Evolutionary conservation across 2,797 vertebrate genomes (phyloP), one percentile per base, ranked within the genome.

Genomic region (Poliocrania exsul): DNA sequence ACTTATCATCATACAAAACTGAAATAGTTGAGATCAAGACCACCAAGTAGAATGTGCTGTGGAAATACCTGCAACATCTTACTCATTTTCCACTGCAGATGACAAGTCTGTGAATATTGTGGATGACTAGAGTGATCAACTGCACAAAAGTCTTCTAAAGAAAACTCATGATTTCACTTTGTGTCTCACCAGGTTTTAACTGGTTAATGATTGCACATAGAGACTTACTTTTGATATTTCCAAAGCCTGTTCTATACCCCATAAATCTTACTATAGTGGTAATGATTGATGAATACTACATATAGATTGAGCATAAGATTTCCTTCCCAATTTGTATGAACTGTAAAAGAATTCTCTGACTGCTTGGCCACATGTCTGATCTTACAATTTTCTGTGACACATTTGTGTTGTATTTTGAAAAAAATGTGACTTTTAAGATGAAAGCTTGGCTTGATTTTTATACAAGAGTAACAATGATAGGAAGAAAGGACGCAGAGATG

Each of bases 391-490:
- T 86, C 64, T 73, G 62, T 57, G 26, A 65, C 31, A 67, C 10
- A 21, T 86, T 75, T 71, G 4, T 51, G 33, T 25, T 44, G 29
- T 66, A 16, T 75, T 25, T 47, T 91, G 74, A 71, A 33, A 16
- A 92, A 92, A 96, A 71, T 64, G 16, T 56, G 24, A 51, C 71
- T 86, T 94, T 50, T 90, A 91, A 70, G 78, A 77, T 61, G 47
- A 94, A 95, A 92, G 56, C 29, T 42, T 35, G 35, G 56, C 93
- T 93, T 97, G 94, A 96, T 97, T 97, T 95, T 96, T 92, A 95
- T 96, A 95, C 92, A 97, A 93, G 93, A 96, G 71, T 93, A 90
- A 88, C 69, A 81, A 56, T 29, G 73, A n/a, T 29, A 88, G 82
- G 69, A 97, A 88, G 66, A 83, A 88, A 86, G n/a, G 24, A 67